Percentiles rank a stretch among this genome's conserved stretches.
Conservation (phyloP, 1,140 invertebrate genomes). For the Andrena cerasifolii region DNA sequence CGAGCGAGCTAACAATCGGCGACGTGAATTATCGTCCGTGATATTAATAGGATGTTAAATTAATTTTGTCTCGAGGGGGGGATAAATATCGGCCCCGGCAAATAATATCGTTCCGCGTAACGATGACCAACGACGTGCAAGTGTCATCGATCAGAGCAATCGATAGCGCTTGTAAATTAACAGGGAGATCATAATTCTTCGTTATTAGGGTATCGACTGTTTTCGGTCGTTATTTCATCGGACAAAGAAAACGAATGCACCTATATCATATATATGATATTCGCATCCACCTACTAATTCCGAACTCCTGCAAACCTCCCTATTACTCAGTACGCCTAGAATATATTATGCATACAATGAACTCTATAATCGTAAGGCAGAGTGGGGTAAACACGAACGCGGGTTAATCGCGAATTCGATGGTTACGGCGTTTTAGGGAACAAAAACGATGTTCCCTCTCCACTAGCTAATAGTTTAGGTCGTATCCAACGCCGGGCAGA, state of each 20-base stretch:
- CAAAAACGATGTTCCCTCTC: too few relatives aligned
- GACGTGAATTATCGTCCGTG: conserved; percentile 24
- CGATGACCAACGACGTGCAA: conserved; percentile 24
- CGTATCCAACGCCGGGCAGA: too few relatives aligned
- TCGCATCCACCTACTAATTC: too few relatives aligned
- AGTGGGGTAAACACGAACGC: too few relatives aligned
- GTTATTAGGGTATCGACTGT: conserved; percentile 6
- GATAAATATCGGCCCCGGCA: conserved; percentile 21
- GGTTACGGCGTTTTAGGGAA: too few relatives aligned
- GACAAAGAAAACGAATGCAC: not conserved
- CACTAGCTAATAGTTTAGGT: too few relatives aligned
- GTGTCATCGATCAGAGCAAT: conserved; percentile 34
- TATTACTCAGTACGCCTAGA: too few relatives aligned
- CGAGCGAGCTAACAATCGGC: not conserved
- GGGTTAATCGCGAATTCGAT: too few relatives aligned
- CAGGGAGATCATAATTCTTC: not conserved
- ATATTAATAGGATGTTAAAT: conserved; percentile 45
- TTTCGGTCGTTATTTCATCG: not conserved
- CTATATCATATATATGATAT: too few relatives aligned
- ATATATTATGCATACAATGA: too few relatives aligned
- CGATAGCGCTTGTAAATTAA: conserved; percentile 35
- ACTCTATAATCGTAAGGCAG: too few relatives aligned
- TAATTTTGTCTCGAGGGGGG: conserved; percentile 31
- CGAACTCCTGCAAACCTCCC: too few relatives aligned
- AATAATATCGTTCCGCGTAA: conserved; percentile 31